A percentile compares a stretch with the other conserved stretches of the same genome.
Conservation (phyloP, 2,797 vertebrate genomes). For the Glossophaga mutica region DNA sequence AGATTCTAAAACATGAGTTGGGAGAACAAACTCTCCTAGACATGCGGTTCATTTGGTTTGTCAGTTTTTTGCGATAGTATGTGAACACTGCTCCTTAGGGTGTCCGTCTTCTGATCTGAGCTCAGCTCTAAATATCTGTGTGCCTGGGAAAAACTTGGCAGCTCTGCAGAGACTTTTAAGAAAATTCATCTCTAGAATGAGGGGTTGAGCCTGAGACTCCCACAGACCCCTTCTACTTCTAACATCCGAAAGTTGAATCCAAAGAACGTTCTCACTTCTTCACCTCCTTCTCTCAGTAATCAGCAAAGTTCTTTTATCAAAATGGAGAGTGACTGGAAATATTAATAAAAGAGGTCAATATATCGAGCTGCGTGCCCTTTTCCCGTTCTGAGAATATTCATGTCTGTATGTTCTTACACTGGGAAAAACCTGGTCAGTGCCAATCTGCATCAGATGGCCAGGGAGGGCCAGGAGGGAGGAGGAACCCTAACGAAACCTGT, state of each 20-base stretch:
- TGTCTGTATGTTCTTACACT: slow-evolving; percentile 20
- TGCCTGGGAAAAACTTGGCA: background rate
- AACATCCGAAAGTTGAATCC: background rate
- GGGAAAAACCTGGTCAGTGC: slow-evolving; percentile 19
- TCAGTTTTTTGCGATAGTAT: rapidly evolving
- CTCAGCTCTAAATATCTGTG: background rate
- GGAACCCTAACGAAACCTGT: background rate
- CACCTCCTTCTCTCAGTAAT: background rate
- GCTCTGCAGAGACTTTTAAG: background rate
- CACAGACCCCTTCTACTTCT: background rate
- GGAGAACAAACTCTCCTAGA: background rate
- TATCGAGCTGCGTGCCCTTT: slow-evolving; percentile 29
- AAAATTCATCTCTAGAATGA: background rate
- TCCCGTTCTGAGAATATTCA: background rate
- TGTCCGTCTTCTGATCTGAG: background rate
- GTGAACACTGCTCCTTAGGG: background rate
- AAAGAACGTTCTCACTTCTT: background rate
- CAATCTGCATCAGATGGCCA: background rate
- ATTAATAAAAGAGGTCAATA: slow-evolving; percentile 18
- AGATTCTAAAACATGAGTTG: background rate
- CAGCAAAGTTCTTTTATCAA: background rate
- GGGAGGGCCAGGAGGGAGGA: background rate
- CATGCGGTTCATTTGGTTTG: background rate
- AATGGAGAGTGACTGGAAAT: background rate
- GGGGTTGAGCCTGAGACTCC: rapidly evolving